Percentiles rank a stretch among this genome's conserved stretches.
Evolutionary conservation across 1,140 invertebrate species (phyloP).

Genomic region (Parasteatoda tepidariorum): DNA sequence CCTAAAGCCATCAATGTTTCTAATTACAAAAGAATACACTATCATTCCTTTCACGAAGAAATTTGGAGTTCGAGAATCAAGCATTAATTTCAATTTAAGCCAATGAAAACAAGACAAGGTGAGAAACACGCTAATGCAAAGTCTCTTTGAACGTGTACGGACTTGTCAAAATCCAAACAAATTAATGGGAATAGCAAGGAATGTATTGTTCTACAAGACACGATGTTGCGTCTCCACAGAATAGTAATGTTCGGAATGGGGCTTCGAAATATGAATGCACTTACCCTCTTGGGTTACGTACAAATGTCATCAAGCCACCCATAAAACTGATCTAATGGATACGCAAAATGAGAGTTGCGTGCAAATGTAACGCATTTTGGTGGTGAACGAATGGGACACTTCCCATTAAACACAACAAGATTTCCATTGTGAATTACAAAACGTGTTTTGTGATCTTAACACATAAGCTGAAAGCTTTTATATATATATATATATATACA

Average conservation of each 20-base stretch:
- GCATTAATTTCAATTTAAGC: not conserved
- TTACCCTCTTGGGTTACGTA: not conserved
- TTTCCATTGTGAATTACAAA: no score
- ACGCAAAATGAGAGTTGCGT: not conserved
- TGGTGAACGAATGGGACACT: not conserved
- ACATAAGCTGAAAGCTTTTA: no score
- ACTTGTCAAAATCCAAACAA: not conserved
- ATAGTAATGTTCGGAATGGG: not conserved
- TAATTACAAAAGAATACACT: no score
- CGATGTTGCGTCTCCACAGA: not conserved
- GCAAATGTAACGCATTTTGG: not conserved
- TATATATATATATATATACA: no score
- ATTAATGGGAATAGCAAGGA: constrained; percentile 3
- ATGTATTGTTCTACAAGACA: not conserved
- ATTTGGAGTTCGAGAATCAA: not conserved
- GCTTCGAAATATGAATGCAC: not conserved
- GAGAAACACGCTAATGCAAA: not conserved
- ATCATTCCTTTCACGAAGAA: no score
- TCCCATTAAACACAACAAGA: no score
- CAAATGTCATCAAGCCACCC: constrained; percentile 4
- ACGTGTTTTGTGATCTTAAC: no score
- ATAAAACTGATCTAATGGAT: not conserved
- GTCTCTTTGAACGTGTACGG: not conserved
- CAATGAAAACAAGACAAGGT: not conserved
- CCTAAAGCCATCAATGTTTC: no score